Conservation (phyloP, 2,113 vertebrate species). For the Bufo gargarizans region DNA sequence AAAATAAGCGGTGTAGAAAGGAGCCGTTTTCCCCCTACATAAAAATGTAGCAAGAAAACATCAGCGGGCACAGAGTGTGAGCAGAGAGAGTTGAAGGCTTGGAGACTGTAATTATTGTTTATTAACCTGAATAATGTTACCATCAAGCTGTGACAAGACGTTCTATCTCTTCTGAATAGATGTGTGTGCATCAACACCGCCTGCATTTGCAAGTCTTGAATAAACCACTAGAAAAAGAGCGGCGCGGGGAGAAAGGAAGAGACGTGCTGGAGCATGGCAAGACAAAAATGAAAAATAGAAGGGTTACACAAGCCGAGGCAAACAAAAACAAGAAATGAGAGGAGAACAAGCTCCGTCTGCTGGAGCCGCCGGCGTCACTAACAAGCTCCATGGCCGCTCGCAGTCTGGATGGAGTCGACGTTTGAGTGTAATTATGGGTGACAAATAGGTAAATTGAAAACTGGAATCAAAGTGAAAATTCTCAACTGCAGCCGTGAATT, state of each 20-base stretch:
- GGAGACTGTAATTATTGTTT: slow-evolving; percentile 40
- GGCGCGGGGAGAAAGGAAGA: background rate
- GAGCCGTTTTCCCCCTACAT: background rate
- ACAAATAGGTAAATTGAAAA: slow-evolving; percentile 58
- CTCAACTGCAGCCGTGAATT: slow-evolving; percentile 44
- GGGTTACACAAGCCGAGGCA: slow-evolving; percentile 18
- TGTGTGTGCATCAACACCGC: background rate
- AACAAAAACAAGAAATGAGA: slow-evolving; percentile 31
- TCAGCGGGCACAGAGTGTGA: background rate
- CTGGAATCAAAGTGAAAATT: slow-evolving; percentile 48
- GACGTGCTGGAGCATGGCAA: background rate
- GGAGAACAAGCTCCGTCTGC: background rate
- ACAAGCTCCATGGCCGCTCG: slow-evolving; percentile 13
- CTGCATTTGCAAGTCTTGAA: background rate
- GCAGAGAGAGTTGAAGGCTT: background rate
- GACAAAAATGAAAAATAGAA: slow-evolving; percentile 21
- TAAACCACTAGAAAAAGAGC: slow-evolving; percentile 1
- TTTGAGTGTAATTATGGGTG: slow-evolving; percentile 49
- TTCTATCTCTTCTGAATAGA: slow-evolving; percentile 23
- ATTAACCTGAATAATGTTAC: slow-evolving; percentile 28
- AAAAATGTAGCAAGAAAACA: background rate
- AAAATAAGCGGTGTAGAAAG: background rate
- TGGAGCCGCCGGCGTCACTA: slow-evolving; percentile 9
- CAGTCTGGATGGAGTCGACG: slow-evolving; percentile 32
- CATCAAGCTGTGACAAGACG: slow-evolving; percentile 3